Evolutionary conservation across 2,113 vertebrate species (phyloP).

Genomic region (Scopus umbretta): DNA sequence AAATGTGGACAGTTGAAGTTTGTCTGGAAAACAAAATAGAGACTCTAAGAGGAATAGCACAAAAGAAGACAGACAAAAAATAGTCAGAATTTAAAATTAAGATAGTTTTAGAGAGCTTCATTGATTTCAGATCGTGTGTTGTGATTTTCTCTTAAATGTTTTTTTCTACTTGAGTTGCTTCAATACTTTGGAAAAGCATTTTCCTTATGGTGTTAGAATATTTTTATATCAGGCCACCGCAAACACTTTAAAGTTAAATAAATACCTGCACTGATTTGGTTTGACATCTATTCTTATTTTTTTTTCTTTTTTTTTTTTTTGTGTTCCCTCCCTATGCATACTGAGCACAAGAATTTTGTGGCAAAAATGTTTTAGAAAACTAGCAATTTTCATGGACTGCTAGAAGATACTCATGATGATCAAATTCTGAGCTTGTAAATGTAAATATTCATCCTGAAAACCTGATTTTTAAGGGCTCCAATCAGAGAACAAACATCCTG

Average conservation of each 20-base stretch:
- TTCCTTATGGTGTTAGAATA: background rate
- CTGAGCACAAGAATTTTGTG: background rate
- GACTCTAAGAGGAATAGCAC: background rate
- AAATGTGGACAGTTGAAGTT: background rate
- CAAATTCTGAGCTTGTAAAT: slow-evolving; percentile 36
- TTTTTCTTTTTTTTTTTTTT: too few relatives aligned
- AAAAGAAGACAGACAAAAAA: background rate
- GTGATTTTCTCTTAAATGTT: background rate
- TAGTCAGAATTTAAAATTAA: background rate
- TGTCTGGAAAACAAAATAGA: background rate
- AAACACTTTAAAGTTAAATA: background rate
- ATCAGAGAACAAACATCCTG: slow-evolving; percentile 57
- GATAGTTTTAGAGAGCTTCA: background rate
- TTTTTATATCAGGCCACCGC: background rate
- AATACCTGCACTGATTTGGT: background rate
- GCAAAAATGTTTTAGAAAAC: background rate
- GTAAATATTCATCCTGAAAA: slow-evolving; percentile 52
- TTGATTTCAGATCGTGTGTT: background rate
- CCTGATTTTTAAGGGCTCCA: slow-evolving; percentile 56
- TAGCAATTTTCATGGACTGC: background rate
- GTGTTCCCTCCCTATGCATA: background rate
- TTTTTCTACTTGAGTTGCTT: background rate
- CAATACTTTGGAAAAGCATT: background rate
- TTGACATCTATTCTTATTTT: background rate
- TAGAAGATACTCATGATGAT: slow-evolving; percentile 3